Conservation (phyloP, 1,140 invertebrate genomes). For the Heterodera schachtii region DNA sequence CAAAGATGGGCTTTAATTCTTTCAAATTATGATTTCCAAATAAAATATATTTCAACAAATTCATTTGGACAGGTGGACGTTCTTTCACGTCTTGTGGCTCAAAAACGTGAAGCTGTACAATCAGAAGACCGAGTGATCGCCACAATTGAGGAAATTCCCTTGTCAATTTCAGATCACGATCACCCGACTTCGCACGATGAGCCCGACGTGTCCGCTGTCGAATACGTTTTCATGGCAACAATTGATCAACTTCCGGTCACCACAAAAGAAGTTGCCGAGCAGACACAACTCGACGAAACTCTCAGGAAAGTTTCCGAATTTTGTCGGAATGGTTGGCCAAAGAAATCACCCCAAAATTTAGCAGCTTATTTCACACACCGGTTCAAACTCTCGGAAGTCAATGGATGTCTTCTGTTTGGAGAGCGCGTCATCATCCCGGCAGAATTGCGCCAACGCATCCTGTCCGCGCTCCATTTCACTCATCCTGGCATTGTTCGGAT, state of each 20-base stretch:
- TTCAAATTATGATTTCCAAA: constrained; percentile 24
- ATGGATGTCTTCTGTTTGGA: background rate
- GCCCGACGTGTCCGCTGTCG: background rate
- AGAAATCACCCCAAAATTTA: background rate
- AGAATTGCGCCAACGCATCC: constrained; percentile 58
- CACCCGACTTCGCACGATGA: background rate
- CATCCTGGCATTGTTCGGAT: constrained; percentile 61
- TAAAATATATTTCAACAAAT: constrained; percentile 24
- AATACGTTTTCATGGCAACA: background rate
- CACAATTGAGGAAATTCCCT: background rate
- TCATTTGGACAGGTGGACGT: constrained; percentile 31
- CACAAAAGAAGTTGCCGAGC: background rate
- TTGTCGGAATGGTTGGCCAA: constrained; percentile 8
- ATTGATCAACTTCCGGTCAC: background rate
- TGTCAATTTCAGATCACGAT: background rate
- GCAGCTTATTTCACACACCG: background rate
- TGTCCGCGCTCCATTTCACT: constrained; percentile 67
- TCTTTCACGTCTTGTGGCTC: constrained; percentile 28
- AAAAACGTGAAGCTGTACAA: constrained; percentile 16
- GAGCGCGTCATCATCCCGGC: constrained; percentile 67
- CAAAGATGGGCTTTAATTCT: constrained; percentile 34
- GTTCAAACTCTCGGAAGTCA: background rate
- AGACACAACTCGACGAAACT: background rate
- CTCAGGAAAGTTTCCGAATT: background rate
- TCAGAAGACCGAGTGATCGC: constrained; percentile 17